Conservation (phyloP, 2,113 vertebrate species). For the Eulemur rufifrons region DNA sequence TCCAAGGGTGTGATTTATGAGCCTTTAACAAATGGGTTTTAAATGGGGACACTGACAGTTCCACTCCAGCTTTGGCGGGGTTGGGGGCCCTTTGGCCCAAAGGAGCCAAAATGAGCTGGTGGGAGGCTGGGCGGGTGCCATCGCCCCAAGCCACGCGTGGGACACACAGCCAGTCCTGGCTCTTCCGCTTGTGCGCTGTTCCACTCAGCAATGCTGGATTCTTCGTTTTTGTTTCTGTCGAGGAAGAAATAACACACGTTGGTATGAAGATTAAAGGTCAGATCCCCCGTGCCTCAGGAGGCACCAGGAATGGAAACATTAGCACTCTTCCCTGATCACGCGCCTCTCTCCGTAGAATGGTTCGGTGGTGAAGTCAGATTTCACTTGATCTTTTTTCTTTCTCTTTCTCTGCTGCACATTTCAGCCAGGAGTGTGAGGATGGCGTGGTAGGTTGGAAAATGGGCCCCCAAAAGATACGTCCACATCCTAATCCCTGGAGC, state of each 20-base stretch:
- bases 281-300: not conserved
- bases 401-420: not conserved
- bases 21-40: not conserved
- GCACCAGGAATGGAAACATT: not conserved
- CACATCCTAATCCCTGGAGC: not conserved
- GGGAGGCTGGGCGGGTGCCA: accelerated
- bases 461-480: not conserved
- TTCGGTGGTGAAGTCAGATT: not conserved
- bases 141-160: not conserved
- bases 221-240: not conserved
- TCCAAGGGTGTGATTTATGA: slow-evolving; percentile 40
- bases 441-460: accelerated
- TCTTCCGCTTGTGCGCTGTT: accelerated
- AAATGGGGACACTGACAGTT: slow-evolving; percentile 1
- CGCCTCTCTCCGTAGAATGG: not conserved
- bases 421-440: not conserved
- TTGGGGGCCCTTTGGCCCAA: not conserved
- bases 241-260: not conserved
- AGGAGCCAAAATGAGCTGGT: not conserved
- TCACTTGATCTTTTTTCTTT: not conserved
- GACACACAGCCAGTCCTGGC: not conserved
- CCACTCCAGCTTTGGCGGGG: not conserved
- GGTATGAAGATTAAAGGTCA: not conserved
- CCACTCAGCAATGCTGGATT: not conserved
- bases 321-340: not conserved